These are phyloP conservation scores for Eupithecia tripunctaria DNA, from an alignment of 2,888 invertebrate species.

Conservation along the genomic window DNA sequence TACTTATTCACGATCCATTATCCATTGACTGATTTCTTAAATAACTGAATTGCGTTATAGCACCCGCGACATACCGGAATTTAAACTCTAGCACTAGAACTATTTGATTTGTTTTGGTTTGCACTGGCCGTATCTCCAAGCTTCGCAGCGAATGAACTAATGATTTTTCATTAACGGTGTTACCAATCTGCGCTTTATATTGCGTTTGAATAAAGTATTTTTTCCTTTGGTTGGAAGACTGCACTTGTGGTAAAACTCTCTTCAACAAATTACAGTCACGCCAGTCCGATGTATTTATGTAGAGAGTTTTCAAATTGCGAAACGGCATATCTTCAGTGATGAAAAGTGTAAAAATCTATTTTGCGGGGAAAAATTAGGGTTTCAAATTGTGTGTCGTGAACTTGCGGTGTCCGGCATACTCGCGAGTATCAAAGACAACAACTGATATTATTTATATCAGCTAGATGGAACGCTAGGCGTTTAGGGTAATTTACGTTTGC, in stretches of 20 bases:
- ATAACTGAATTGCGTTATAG: conserved; percentile 74
- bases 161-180: conserved; percentile 64
- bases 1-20: conserved; percentile 62
- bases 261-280: conserved; percentile 73
- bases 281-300: conserved; percentile 71
- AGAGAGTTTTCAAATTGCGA: conserved; percentile 54
- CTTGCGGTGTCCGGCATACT: conserved; percentile 41
- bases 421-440: conserved; percentile 59
- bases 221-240: conserved; percentile 53
- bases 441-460: conserved; percentile 76
- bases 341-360: conserved; percentile 51
- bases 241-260: conserved; percentile 58
- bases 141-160: conserved; percentile 62
- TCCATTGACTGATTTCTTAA: conserved; percentile 63
- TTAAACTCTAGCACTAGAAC: conserved; percentile 57
- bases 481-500: conserved; percentile 75
- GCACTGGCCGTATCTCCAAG: conserved; percentile 53
- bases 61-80: conserved; percentile 58
- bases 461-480: conserved; percentile 66
- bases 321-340: conserved; percentile 50
- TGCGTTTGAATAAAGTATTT: conserved; percentile 55
- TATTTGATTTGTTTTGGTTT: conserved; percentile 63
- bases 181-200: conserved; percentile 57
- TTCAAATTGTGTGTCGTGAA: conserved; percentile 43
- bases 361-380: conserved; percentile 53